A percentile compares a stretch with the other conserved stretches of the same genome.
These are phyloP conservation scores for Serilophus lunatus DNA, from an alignment of 2,113 vertebrate species.

Conservation along the genomic window DNA sequence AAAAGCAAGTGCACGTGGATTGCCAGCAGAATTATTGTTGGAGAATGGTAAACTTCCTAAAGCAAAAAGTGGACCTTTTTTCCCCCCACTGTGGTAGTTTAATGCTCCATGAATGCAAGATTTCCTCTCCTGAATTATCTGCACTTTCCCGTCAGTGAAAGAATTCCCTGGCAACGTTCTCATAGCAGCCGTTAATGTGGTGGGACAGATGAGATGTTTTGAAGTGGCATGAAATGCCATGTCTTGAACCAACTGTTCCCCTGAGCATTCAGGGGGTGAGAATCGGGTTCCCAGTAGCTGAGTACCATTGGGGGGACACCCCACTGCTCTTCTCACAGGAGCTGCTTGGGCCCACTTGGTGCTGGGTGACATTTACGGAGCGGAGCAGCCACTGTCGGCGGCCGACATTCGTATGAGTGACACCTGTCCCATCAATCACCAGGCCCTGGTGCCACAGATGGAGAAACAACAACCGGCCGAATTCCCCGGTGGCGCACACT, in stretches of 20 bases:
- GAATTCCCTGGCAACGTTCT: background rate
- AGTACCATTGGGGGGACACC: background rate
- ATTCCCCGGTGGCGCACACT: constrained; percentile 66
- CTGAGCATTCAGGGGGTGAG: background rate
- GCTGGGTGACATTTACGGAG: background rate
- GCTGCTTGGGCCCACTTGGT: background rate
- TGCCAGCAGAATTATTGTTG: background rate
- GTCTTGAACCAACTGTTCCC: constrained; percentile 3
- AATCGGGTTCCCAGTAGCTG: background rate
- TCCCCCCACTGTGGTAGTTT: background rate
- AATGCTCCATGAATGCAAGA: background rate
- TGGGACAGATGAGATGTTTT: background rate
- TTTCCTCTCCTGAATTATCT: background rate
- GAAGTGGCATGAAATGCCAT: constrained; percentile 22
- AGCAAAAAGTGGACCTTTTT: background rate
- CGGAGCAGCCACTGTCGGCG: constrained; percentile 18
- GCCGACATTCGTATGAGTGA: constrained; percentile 80
- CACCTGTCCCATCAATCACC: constrained; percentile 87
- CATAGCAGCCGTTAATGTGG: background rate
- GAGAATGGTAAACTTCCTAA: background rate
- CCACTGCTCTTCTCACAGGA: background rate
- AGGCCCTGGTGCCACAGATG: constrained; percentile 82
- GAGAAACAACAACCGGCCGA: constrained; percentile 81
- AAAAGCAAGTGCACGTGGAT: background rate
- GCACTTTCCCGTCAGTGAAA: background rate